phyloP scores from a whole-genome alignment of 2,888 invertebrate genomes.

The Pterobdella sp. region DNA sequence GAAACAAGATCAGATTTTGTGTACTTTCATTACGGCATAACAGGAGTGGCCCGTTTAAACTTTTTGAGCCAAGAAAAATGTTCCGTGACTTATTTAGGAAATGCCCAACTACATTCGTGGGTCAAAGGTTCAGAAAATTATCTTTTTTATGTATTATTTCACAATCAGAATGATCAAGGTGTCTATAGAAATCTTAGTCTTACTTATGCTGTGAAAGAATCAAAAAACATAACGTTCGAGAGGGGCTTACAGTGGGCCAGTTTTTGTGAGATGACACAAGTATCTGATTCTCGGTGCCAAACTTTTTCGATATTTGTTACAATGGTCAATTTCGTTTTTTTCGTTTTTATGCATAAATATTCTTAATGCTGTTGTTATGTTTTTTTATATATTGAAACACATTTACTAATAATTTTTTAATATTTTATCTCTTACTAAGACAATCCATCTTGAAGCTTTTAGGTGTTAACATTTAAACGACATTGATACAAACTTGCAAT shows the following conservation, averaged over 20 bases:
- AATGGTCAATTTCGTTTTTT: too few relatives aligned
- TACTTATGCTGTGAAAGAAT: too few relatives aligned
- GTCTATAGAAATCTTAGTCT: slow-evolving; percentile 8
- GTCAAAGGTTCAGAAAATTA: not conserved
- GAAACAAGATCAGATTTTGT: not conserved
- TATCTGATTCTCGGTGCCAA: too few relatives aligned
- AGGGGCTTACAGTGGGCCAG: slow-evolving; percentile 10
- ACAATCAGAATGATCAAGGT: not conserved
- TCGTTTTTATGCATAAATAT: too few relatives aligned
- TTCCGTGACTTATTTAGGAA: not conserved
- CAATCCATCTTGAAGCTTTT: too few relatives aligned
- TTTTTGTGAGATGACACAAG: not conserved
- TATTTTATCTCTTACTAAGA: too few relatives aligned
- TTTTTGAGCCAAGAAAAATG: not conserved
- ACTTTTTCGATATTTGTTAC: too few relatives aligned
- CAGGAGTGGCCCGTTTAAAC: not conserved
- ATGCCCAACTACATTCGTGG: not conserved
- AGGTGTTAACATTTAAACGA: too few relatives aligned
- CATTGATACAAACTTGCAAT: too few relatives aligned
- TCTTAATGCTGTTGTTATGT: too few relatives aligned
- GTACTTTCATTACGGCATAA: slow-evolving; percentile 8
- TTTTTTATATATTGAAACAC: too few relatives aligned
- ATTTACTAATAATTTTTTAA: too few relatives aligned
- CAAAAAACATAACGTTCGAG: not conserved
- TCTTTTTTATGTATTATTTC: not conserved